Evolutionary conservation across 1,140 invertebrate species (phyloP).

Genomic region (Rhagoletis zephyria): DNA sequence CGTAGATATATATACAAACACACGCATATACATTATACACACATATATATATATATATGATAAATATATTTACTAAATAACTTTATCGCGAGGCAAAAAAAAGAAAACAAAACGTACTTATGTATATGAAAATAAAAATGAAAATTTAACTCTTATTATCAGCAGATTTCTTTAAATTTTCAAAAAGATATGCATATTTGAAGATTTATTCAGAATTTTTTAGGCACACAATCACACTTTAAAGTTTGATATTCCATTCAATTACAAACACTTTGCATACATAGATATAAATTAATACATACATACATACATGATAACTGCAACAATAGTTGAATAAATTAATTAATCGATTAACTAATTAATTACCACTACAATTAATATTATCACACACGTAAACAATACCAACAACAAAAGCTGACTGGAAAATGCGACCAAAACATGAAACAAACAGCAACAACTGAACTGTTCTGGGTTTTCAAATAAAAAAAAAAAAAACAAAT

Average conservation of each 20-base stretch:
- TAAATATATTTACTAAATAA: conserved; percentile 46
- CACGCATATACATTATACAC: conserved; percentile 43
- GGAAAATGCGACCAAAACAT: conserved; percentile 20
- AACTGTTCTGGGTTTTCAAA: conserved; percentile 48
- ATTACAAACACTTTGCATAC: conserved; percentile 34
- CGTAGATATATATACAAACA: conserved; percentile 44
- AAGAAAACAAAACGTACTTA: background rate
- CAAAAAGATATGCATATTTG: conserved; percentile 15
- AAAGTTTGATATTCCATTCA: conserved; percentile 33
- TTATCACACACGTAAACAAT: conserved; percentile 43
- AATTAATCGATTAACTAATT: conserved; percentile 22
- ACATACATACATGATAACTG: conserved; percentile 30
- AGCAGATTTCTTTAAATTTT: conserved; percentile 25
- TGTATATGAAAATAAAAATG: background rate
- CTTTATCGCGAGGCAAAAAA: conserved; percentile 33
- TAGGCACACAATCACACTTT: conserved; percentile 45
- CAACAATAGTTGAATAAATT: conserved; percentile 43
- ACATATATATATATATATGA: conserved; percentile 33
- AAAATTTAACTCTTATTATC: conserved; percentile 24
- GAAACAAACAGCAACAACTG: background rate
- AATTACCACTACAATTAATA: conserved; percentile 32
- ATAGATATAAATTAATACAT: conserved; percentile 10
- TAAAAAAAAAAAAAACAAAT: conserved; percentile 36
- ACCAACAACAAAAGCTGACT: conserved; percentile 39
- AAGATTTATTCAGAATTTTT: conserved; percentile 32